Base-by-base conservation (phyloP, 2,113 vertebrate species). In the Formicarius rufipectus region DNA sequence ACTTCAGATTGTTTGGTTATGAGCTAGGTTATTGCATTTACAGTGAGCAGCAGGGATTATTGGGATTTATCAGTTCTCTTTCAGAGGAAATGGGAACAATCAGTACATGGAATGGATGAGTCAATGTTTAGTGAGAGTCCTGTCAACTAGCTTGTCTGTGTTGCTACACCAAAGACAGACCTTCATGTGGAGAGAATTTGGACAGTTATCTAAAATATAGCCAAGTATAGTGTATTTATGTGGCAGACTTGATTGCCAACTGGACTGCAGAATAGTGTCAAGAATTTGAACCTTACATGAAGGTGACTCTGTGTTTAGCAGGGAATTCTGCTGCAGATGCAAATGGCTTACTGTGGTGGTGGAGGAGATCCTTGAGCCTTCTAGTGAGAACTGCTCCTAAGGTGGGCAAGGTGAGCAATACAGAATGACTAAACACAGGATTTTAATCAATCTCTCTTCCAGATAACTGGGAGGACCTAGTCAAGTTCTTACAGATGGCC, bases 401-500 rank as follows among this genome's bases (percentile, higher is more conserved):
- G 18, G 20, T 72, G 24, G 20, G 20, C 18, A 73, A 62, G 37
- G 22, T 69, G 44, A 52, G 30, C 7, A 25, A 71, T 45, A 27
- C 14, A 53, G 37, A 58, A 74, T 60, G 23, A 53, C 55, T 85
- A 40, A 81, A 60, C 9, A 73, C 39, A 47, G 62, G 17, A n/a
- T 63, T 66, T 71, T 76, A 27, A 49, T 6, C 78, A 24, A 8
- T 81, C 44, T 87, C 53, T 96, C 87, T 96, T 81, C 47, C 83
- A 99, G 99, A 98, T 98, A 99, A 99, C 95, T 99, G 99, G 99
- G 99, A 99, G 47, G 98, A 99, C 89, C 97, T 99, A 90, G 99
- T 99, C 37, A 99, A 99, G 95, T 99, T 99, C 96, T 98, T 99
- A 45, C 99, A 99, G 92, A 99, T 99, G 99, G 99, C 99, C 89